Percentiles rank a stretch among this genome's conserved stretches.
phyloP scores from a whole-genome alignment of 1,140 invertebrate genomes.

The Cephus cinctus region DNA sequence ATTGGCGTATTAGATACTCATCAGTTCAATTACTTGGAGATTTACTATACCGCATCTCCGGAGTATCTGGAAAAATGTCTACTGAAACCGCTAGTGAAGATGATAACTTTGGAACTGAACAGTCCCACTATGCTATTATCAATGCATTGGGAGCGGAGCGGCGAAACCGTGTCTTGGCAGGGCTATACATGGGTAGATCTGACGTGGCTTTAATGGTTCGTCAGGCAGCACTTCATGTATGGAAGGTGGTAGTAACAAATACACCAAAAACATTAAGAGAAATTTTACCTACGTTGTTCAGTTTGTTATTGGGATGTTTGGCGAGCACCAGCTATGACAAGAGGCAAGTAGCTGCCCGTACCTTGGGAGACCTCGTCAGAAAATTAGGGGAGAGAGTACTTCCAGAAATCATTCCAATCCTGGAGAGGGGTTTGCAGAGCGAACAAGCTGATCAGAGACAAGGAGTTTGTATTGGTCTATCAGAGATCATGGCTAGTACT shows the following conservation, averaged over 20 bases:
- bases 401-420: conserved; percentile 96
- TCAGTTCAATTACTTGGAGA: conserved; percentile 97
- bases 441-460: conserved; percentile 90
- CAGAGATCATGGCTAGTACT: conserved; percentile 97
- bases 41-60: conserved; percentile 93
- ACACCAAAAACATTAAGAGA: conserved; percentile 95
- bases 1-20: conserved; percentile 96
- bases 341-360: conserved; percentile 91
- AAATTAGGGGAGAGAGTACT: conserved; percentile 97
- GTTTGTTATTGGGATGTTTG: conserved; percentile 86
- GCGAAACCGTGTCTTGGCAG: conserved; percentile 90
- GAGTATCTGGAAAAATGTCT: conserved; percentile 98
- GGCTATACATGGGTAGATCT: conserved; percentile 95
- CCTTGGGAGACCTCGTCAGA: conserved; percentile 93
- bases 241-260: conserved; percentile 96
- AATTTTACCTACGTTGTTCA: conserved; percentile 94
- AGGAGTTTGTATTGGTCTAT: conserved; percentile 96
- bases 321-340: conserved; percentile 96
- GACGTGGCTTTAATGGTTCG: conserved; percentile 96
- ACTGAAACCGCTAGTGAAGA: conserved; percentile 98
- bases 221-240: conserved; percentile 95
- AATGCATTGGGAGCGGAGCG: conserved; percentile 83
- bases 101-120: conserved; percentile 98
- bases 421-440: conserved; percentile 90
- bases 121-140: conserved; percentile 91